Conservation (phyloP, 2,113 vertebrate species). For the Bucco capensis region DNA sequence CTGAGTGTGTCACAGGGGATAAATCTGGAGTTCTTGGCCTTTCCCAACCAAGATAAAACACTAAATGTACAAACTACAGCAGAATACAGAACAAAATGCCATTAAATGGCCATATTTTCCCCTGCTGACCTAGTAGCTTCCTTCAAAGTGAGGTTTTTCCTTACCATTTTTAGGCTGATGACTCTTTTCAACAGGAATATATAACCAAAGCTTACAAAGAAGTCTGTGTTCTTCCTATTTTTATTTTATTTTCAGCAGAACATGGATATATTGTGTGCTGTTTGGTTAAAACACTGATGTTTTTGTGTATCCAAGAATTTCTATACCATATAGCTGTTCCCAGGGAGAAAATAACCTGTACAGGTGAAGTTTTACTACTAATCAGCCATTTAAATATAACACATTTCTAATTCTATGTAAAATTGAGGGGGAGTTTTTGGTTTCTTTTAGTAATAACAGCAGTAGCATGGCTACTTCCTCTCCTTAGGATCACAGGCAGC, state of each 20-base stretch:
- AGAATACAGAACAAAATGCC: neutral
- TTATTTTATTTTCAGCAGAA: no score
- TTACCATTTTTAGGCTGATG: neutral
- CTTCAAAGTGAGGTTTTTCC: neutral
- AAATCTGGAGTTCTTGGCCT: neutral
- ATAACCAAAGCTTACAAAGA: neutral
- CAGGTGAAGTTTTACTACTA: neutral
- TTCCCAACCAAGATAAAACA: neutral
- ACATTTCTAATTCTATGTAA: neutral
- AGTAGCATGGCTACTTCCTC: neutral
- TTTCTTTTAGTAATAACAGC: neutral
- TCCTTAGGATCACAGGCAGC: neutral
- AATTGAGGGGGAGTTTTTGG: neutral
- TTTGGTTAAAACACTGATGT: neutral
- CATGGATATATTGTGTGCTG: accelerated
- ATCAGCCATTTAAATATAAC: neutral
- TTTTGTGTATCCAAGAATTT: neutral
- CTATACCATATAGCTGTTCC: neutral
- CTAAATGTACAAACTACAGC: neutral
- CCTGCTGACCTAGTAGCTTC: neutral
- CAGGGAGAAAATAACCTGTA: neutral
- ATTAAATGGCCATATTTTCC: neutral
- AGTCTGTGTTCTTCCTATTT: neutral
- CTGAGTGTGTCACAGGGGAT: neutral
- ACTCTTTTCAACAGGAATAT: neutral